These are phyloP conservation scores for Psophia crepitans DNA, from an alignment of 2,113 vertebrate genomes.

Conservation along the genomic window DNA sequence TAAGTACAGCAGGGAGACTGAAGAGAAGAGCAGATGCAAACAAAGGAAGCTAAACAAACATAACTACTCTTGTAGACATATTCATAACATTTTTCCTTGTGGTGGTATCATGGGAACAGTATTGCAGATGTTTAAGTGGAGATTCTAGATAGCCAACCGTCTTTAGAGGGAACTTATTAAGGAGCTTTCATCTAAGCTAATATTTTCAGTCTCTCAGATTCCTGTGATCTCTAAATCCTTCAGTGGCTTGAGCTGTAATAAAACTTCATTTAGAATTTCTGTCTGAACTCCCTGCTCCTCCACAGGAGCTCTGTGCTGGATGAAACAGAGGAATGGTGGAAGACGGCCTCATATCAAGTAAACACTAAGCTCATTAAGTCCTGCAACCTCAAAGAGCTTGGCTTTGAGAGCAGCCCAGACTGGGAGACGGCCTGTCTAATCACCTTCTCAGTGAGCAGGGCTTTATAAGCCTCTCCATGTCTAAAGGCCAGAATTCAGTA, in stretches of 20 bases:
- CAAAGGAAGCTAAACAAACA: not conserved
- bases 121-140: not conserved
- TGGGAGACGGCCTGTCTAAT: not conserved
- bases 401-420: not conserved
- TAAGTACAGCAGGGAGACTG: not conserved
- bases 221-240: slow-evolving; percentile 28
- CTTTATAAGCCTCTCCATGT: not conserved
- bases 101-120: not conserved
- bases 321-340: not conserved
- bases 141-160: slow-evolving; percentile 6
- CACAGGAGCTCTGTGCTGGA: not conserved
- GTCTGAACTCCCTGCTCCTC: not conserved
- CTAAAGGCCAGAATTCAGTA: not conserved
- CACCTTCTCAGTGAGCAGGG: not conserved
- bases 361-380: not conserved
- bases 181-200: slow-evolving; percentile 40
- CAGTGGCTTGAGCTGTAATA: slow-evolving; percentile 20
- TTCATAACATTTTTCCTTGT: not conserved
- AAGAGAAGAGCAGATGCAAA: not conserved
- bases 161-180: slow-evolving; percentile 13
- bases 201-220: slow-evolving; percentile 25
- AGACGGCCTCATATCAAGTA: not conserved
- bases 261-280: slow-evolving; percentile 25
- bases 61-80: not conserved
- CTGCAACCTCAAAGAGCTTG: not conserved